phyloP scores from a whole-genome alignment of 2,113 vertebrate species.

The Zosterops hypoxanthus region DNA sequence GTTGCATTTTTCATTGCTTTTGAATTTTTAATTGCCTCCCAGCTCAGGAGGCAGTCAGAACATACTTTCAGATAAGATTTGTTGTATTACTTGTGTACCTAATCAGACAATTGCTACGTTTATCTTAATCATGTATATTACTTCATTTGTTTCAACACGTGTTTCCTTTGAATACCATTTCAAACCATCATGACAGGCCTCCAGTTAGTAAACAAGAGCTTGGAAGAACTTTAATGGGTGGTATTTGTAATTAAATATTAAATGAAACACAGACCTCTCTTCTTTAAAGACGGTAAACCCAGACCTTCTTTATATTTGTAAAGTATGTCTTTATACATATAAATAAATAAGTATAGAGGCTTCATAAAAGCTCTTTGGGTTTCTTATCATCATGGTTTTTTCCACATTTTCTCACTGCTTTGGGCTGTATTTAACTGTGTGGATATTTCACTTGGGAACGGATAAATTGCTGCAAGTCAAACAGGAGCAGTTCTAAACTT shows the following conservation, averaged over 20 bases:
- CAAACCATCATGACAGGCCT: not conserved
- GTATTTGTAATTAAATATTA: not conserved
- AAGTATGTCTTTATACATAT: not conserved
- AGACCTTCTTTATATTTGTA: not conserved
- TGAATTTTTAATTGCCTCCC: not conserved
- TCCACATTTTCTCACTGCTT: not conserved
- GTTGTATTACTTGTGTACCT: not conserved
- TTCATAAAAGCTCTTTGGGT: not conserved
- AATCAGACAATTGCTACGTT: not conserved
- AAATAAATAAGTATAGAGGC: not conserved
- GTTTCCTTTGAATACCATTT: not conserved
- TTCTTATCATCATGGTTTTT: not conserved
- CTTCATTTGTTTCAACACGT: not conserved
- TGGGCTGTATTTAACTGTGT: not conserved
- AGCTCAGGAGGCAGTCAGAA: not conserved
- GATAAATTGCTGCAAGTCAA: not conserved
- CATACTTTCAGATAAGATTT: not conserved
- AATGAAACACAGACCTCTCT: not conserved
- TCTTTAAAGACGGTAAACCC: not conserved
- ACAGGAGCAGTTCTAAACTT: not conserved
- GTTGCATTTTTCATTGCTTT: not conserved
- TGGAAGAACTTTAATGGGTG: not conserved
- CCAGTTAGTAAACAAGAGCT: not conserved
- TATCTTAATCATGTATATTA: not conserved
- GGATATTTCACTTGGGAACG: not conserved